phyloP scores from a whole-genome alignment of 1,140 invertebrate genomes.

The Lepidurus couesii region DNA sequence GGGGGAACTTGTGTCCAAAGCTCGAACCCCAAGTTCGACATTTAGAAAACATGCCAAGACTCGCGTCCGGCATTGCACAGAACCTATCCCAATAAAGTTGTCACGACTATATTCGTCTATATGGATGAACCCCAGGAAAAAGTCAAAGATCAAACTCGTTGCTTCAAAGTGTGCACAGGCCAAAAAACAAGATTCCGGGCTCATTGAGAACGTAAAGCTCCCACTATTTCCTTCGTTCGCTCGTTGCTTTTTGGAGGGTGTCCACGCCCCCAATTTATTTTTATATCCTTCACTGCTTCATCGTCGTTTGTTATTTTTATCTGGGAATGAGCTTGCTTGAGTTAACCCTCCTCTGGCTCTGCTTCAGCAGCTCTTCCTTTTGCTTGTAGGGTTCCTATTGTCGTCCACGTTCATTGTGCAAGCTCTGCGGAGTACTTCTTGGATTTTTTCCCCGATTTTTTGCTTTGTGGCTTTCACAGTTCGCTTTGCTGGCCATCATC shows the following conservation, averaged over 20 bases:
- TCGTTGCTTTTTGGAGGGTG: not conserved
- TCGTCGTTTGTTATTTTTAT: not conserved
- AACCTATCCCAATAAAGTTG: not conserved
- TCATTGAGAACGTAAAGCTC: not conserved
- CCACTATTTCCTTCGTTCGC: not conserved
- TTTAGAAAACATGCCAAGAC: not conserved
- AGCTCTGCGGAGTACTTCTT: not conserved
- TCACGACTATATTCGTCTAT: not conserved
- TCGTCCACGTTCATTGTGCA: not conserved
- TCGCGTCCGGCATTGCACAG: not conserved
- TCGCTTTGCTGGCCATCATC: not conserved
- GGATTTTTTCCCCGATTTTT: not conserved
- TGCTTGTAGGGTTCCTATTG: no score
- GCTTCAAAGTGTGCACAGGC: not conserved
- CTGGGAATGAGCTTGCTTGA: no score
- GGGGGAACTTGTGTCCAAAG: not conserved
- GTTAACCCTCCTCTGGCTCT: no score
- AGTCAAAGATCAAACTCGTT: not conserved
- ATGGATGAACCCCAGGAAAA: not conserved
- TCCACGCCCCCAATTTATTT: not conserved
- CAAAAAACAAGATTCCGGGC: not conserved
- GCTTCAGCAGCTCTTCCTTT: no score
- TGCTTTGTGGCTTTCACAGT: not conserved
- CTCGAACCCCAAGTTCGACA: not conserved
- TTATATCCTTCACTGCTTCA: slow-evolving; percentile 4